Base-by-base conservation (phyloP, 2,888 invertebrate species). In the Sinohyriopsis cumingii region DNA sequence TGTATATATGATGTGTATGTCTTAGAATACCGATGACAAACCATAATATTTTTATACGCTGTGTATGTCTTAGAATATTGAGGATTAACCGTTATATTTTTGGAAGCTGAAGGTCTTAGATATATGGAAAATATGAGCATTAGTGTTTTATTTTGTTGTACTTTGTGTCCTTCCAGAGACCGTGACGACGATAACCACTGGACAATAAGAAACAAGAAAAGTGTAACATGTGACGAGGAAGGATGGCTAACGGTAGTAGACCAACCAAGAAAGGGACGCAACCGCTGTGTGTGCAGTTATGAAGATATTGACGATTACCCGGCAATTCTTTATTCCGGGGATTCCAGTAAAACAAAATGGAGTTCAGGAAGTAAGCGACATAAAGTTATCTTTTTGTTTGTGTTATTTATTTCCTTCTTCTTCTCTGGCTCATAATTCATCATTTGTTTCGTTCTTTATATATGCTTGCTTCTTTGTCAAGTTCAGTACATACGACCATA, bases 161-260 rank as follows among this genome's bases (percentile, higher is more conserved):
- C 5, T 60, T 65, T 22, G 59, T 22, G 63, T 20, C 28, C 55
- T 63, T 55, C 18, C 65, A 75, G 75, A 0, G 75, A 75, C 54
- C 45, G 12, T 45, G 71, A 69, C 56, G 75, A 77, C 45, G 59
- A 75, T 33, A 69, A 75, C 15, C 77, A 77, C 61, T 77, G 77
- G 77, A 64, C 69, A 1, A 68, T 77, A 1, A 77, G 73, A 65
- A 67, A 60, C 18, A 67, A 69, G 15, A 75, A 77, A 33, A 55
- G 63, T 6, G 72, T 75, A 5, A 70, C 73, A 59, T 77, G 77
- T 68, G 63, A 66, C 20, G 77, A 77, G 59, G 75, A 77, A 24
- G 77, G 77, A 56, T 77, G 77, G 77, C 65, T 77, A 61, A 75
- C 75, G 63, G 71, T 77, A 6, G 28, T 77, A 22, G 77, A 77